Evolutionary conservation across 2,797 vertebrate genomes (phyloP).

Genomic region (Platyrinchus mystaceus): DNA sequence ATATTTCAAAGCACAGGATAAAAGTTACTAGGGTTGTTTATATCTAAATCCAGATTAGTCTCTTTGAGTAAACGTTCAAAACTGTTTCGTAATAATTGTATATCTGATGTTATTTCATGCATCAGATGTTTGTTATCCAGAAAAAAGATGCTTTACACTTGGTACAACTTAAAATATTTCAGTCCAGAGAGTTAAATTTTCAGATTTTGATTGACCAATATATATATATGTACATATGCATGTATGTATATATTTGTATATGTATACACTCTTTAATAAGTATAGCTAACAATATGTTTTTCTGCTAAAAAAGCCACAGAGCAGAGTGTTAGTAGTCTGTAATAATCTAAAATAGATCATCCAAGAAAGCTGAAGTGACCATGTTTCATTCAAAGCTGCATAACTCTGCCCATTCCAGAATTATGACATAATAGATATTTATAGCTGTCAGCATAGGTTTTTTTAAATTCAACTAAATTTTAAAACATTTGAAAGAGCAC

Average conservation of each 20-base stretch:
- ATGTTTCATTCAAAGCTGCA: constrained; percentile 45
- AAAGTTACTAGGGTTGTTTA: not conserved
- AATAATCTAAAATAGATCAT: constrained; percentile 34
- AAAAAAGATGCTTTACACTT: not conserved
- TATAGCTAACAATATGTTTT: not conserved
- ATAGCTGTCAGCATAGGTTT: constrained; percentile 6
- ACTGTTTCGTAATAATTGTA: not conserved
- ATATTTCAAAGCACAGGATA: not conserved
- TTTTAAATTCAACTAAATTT: constrained; percentile 5
- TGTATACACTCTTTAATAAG: not conserved
- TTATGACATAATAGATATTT: constrained; percentile 13
- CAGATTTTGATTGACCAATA: not conserved
- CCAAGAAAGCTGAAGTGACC: constrained; percentile 33
- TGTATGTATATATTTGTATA: not conserved
- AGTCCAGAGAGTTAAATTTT: not conserved
- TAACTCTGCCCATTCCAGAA: constrained; percentile 37
- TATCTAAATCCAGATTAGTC: not conserved
- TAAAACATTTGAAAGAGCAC: not conserved
- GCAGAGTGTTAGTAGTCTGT: not conserved
- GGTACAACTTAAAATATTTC: not conserved
- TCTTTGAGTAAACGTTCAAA: not conserved
- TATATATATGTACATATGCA: not conserved
- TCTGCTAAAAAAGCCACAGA: not conserved
- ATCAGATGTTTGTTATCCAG: not conserved
- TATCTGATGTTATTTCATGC: not conserved